These are phyloP conservation scores for Takifugu rubripes DNA, from an alignment of 2,797 vertebrate genomes.

Conservation along the genomic window DNA sequence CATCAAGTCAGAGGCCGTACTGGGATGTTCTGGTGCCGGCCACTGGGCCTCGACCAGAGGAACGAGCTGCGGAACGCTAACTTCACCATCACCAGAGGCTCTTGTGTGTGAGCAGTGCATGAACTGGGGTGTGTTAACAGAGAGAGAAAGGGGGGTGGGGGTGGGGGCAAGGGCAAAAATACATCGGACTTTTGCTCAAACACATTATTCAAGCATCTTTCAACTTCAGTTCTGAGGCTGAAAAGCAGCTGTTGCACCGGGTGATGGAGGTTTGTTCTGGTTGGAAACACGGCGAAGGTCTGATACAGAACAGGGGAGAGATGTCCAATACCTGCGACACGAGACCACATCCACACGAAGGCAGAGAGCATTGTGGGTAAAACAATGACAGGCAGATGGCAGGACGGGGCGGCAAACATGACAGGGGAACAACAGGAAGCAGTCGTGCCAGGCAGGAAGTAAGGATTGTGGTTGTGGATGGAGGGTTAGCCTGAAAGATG, in stretches of 20 bases:
- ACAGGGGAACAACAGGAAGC: neutral
- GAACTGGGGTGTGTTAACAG: slow-evolving; percentile 27
- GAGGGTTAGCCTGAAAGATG: slow-evolving; percentile 72
- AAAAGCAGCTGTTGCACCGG: slow-evolving; percentile 45
- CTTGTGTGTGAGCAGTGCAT: slow-evolving; percentile 14
- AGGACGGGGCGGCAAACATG: slow-evolving; percentile 2
- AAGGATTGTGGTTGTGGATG: slow-evolving; percentile 25
- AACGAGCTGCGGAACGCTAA: slow-evolving; percentile 28
- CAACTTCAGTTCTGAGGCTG: slow-evolving; percentile 64
- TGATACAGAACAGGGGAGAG: slow-evolving; percentile 29
- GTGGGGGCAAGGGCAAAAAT: slow-evolving; percentile 21
- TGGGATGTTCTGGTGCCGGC: slow-evolving; percentile 26
- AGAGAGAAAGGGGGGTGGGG: slow-evolving; percentile 1
- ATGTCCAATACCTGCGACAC: neutral
- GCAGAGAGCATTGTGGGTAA: slow-evolving; percentile 29
- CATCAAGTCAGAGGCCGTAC: too few species aligned
- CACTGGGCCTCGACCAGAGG: slow-evolving; percentile 33
- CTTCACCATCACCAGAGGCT: slow-evolving; percentile 3
- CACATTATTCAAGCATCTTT: slow-evolving; percentile 59
- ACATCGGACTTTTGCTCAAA: slow-evolving; percentile 47
- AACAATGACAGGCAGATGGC: slow-evolving; percentile 3
- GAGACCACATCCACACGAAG: slow-evolving; percentile 22
- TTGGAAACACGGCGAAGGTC: slow-evolving; percentile 44
- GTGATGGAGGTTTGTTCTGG: slow-evolving; percentile 47
- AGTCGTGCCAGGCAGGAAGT: slow-evolving; percentile 46